These are phyloP conservation scores for Hystrix cristata DNA, from an alignment of 2,113 vertebrate species.

Conservation along the genomic window DNA sequence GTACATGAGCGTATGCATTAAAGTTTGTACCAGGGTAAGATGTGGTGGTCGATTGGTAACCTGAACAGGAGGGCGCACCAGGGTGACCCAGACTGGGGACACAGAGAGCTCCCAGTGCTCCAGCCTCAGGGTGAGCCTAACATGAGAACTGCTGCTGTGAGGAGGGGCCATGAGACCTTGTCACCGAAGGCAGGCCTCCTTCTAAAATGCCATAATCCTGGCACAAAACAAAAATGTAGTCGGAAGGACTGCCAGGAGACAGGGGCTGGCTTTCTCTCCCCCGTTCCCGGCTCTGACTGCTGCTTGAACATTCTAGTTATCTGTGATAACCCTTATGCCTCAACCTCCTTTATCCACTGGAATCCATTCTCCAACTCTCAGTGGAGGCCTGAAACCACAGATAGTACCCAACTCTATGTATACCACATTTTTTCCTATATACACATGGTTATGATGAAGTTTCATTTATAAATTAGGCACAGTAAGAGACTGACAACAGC, in stretches of 20 bases:
- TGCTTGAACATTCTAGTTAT: neutral
- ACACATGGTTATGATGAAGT: neutral
- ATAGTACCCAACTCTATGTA: neutral
- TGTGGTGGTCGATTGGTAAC: neutral
- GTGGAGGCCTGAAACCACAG: neutral
- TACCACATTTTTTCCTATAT: neutral
- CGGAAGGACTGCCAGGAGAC: neutral
- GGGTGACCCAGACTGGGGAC: too few relatives aligned
- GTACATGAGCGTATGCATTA: neutral
- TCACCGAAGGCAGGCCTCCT: neutral
- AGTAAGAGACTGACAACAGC: neutral
- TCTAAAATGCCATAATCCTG: neutral
- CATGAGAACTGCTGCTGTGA: rapidly evolving
- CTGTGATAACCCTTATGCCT: neutral
- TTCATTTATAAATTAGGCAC: neutral
- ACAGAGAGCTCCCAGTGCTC: neutral
- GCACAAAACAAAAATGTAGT: neutral
- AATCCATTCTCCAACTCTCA: neutral
- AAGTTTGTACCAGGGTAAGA: neutral
- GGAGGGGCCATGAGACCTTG: neutral
- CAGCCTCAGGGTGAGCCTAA: neutral
- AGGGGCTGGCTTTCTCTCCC: too few relatives aligned
- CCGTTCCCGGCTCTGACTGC: neutral
- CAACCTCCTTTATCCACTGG: too few relatives aligned
- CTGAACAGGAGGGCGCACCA: neutral